Base-by-base conservation (phyloP, 1,140 invertebrate genomes). In the Psilanteris sp. region DNA sequence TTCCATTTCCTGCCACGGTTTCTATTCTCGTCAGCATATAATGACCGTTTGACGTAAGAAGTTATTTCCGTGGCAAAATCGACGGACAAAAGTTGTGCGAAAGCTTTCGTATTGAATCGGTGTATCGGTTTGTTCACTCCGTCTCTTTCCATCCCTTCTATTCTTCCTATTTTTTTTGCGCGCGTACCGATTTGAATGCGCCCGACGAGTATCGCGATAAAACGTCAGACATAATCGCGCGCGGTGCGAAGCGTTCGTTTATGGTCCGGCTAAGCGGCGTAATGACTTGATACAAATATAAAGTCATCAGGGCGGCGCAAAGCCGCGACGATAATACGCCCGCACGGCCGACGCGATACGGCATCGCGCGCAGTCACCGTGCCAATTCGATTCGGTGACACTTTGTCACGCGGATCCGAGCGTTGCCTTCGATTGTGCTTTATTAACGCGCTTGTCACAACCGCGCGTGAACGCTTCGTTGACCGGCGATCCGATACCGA, bases 401-500 rank as follows among this genome's bases (percentile, higher is more conserved):
- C 59, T 72, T 72, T 68, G 66, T 79, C 67, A 76, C 57, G 67
- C 54, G 46, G 62, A 72, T 59, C 62, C 70, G 59, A 78, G 64
- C 59, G 39, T 24, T 57, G 52, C 62, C 55, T 46, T 70, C 64
- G 54, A 70, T 78, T 43, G 52, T 64, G 55, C 32, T 74, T 57
- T 78, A 67, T 71, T 44, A 71, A 68, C 52, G 36, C 77, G 29
- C 55, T n/a, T n/a, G n/a, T n/a, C n/a, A n/a, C n/a, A n/a, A n/a
- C n/a, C n/a, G n/a, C n/a, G n/a, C n/a, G n/a, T n/a, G n/a, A n/a
- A n/a, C n/a, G n/a, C n/a, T n/a, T n/a, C n/a, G n/a, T n/a, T n/a
- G n/a, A n/a, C n/a, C n/a, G n/a, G n/a, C n/a, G n/a, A n/a, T n/a
- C n/a, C n/a, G n/a, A n/a, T n/a, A n/a, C n/a, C n/a, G n/a, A n/a